These are phyloP conservation scores for Lutjanus erythropterus DNA, from an alignment of 2,113 vertebrate genomes.

Conservation along the genomic window DNA sequence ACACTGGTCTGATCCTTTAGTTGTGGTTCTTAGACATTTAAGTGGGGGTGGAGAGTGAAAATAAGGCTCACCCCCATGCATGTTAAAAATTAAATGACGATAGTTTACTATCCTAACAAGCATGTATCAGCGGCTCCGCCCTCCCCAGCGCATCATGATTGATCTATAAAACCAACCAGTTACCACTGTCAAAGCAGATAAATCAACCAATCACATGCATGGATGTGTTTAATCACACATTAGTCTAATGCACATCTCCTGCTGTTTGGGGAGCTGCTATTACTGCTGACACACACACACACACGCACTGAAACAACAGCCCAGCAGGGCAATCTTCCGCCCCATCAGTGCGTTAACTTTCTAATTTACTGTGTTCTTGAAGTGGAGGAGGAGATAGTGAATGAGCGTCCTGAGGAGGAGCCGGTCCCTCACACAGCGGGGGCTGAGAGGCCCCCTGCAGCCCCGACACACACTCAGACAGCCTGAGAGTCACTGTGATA, in stretches of 20 bases:
- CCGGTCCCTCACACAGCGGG: conserved; percentile 38
- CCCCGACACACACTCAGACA: conserved; percentile 26
- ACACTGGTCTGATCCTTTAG: not conserved
- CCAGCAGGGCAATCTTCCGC: conserved; percentile 72
- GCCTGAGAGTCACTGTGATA: conserved; percentile 1
- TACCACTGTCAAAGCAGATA: conserved; percentile 62
- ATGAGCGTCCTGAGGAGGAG: conserved; percentile 40
- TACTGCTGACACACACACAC: conserved; percentile 50
- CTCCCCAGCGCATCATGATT: conserved; percentile 31
- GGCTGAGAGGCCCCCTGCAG: conserved; percentile 34
- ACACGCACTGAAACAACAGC: conserved; percentile 36
- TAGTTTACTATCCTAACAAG: conserved; percentile 18
- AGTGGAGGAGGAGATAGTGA: conserved; percentile 51
- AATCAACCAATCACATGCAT: conserved; percentile 79
- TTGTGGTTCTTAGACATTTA: not conserved
- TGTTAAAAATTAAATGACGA: conserved; percentile 46
- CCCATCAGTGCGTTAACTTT: conserved; percentile 74
- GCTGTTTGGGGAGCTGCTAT: conserved; percentile 67
- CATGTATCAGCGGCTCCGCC: conserved; percentile 25
- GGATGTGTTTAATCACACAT: conserved; percentile 78
- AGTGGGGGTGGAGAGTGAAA: not conserved
- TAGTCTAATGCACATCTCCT: conserved; percentile 72
- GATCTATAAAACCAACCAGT: conserved; percentile 67
- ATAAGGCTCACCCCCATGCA: not conserved
- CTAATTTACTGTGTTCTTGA: conserved; percentile 68